Conservation (phyloP, 2,113 vertebrate genomes). For the Colossoma macropomum region DNA sequence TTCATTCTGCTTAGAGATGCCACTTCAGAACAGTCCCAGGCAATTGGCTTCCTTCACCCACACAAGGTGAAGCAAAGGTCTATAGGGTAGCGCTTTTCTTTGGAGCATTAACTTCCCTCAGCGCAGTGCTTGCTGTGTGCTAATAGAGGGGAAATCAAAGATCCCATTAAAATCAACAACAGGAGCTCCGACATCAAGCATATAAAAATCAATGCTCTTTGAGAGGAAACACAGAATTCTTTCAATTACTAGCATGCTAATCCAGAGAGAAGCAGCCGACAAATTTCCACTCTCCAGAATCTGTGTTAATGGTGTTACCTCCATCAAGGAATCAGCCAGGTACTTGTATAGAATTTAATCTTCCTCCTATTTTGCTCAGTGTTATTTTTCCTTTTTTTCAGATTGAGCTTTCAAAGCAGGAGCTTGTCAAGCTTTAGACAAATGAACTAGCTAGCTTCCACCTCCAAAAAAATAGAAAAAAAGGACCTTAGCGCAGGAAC, state of each 20-base stretch:
- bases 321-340: slow-evolving; percentile 62
- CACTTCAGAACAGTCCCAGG: slow-evolving; percentile 70
- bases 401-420: slow-evolving; percentile 59
- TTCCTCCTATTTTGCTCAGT: slow-evolving; percentile 50
- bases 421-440: slow-evolving; percentile 67
- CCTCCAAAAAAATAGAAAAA: slow-evolving; percentile 28
- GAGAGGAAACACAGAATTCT: slow-evolving; percentile 54
- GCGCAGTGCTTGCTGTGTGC: slow-evolving; percentile 42
- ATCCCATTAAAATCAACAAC: slow-evolving; percentile 64
- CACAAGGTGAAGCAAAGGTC: slow-evolving; percentile 84
- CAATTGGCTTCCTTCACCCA: slow-evolving; percentile 62
- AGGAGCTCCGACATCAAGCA: slow-evolving; percentile 57
- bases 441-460: slow-evolving; percentile 53
- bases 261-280: slow-evolving; percentile 51
- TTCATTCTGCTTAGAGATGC: slow-evolving; percentile 65
- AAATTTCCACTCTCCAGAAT: slow-evolving; percentile 48
- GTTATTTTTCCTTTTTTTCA: slow-evolving; percentile 29
- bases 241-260: slow-evolving; percentile 67
- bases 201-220: slow-evolving; percentile 73
- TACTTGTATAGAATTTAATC: slow-evolving; percentile 59
- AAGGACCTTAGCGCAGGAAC: slow-evolving; percentile 43
- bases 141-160: slow-evolving; percentile 67
- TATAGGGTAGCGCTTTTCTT: slow-evolving; percentile 69
- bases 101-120: slow-evolving; percentile 65
- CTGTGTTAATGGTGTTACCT: slow-evolving; percentile 71